phyloP scores from a whole-genome alignment of 1,140 invertebrate genomes.

The Pinna nobilis region DNA sequence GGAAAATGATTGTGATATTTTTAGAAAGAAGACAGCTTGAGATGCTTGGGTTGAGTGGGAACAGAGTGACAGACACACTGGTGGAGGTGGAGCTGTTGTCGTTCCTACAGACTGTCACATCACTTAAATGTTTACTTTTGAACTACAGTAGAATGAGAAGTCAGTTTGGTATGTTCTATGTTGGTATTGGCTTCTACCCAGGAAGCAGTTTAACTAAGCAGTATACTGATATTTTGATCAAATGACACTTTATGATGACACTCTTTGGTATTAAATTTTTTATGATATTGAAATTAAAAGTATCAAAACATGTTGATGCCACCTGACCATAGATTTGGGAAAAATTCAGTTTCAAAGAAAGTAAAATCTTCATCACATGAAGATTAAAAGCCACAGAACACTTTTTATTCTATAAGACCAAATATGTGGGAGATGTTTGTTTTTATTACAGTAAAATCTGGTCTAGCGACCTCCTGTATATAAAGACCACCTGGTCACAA shows the following conservation, averaged over 20 bases:
- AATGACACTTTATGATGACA: not conserved
- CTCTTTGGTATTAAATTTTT: not conserved
- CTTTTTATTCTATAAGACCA: too few species aligned
- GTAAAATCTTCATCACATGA: too few species aligned
- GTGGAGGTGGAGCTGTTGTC: constrained; percentile 7
- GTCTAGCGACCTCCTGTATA: too few species aligned
- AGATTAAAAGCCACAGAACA: too few species aligned
- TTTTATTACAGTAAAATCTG: too few species aligned
- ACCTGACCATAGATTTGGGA: too few species aligned
- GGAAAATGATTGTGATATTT: too few species aligned
- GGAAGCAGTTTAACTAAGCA: not conserved
- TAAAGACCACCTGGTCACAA: too few species aligned
- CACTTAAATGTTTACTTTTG: constrained; percentile 3
- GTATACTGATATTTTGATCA: not conserved
- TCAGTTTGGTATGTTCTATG: constrained; percentile 10
- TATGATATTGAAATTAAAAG: not conserved
- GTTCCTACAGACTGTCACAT: constrained; percentile 5
- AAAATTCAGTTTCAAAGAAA: too few species aligned
- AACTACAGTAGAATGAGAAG: constrained; percentile 25
- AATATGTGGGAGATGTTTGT: too few species aligned
- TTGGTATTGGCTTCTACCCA: not conserved
- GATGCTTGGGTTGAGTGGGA: constrained; percentile 23
- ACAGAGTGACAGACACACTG: constrained; percentile 5
- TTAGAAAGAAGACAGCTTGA: constrained; percentile 8
- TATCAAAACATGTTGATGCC: not conserved